Conservation (phyloP, 30 jellyfish, hydroid and myxozoan species). For the Chironex yamaguchii region DNA sequence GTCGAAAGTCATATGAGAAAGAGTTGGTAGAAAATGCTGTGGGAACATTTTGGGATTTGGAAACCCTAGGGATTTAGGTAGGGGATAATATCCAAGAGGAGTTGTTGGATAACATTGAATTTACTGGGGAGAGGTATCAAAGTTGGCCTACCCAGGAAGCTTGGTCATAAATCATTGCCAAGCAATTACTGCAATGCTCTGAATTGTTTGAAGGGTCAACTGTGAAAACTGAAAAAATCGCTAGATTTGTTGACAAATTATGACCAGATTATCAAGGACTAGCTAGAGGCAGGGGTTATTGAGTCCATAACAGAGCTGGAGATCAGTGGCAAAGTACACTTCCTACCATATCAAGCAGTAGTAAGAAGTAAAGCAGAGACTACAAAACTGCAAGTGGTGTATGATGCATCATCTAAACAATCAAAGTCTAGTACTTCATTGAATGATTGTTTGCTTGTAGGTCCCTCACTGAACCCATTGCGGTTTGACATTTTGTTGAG, state of each 20-base stretch:
- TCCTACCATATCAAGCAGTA: neutral
- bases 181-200: neutral
- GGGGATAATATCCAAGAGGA: constrained; percentile 10
- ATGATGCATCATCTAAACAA: neutral
- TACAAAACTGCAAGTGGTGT: neutral
- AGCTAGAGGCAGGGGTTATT: neutral
- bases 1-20: neutral
- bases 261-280: neutral
- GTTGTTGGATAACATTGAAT: constrained; percentile 22
- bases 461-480: neutral
- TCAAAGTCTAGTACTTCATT: neutral
- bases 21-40: constrained; percentile 18
- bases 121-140: neutral
- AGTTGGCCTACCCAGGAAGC: neutral
- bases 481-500: neutral
- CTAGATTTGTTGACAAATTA: neutral
- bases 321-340: neutral
- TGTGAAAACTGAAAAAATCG: neutral
- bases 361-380: neutral
- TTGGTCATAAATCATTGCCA: neutral
- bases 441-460: neutral
- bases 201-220: neutral
- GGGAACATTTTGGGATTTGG: constrained; percentile 34
- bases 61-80: constrained; percentile 42
- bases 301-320: neutral